Evolutionary conservation across 53 echinoderm and acorn worm species (phyloP).

Genomic region (Actinopyga echinites): DNA sequence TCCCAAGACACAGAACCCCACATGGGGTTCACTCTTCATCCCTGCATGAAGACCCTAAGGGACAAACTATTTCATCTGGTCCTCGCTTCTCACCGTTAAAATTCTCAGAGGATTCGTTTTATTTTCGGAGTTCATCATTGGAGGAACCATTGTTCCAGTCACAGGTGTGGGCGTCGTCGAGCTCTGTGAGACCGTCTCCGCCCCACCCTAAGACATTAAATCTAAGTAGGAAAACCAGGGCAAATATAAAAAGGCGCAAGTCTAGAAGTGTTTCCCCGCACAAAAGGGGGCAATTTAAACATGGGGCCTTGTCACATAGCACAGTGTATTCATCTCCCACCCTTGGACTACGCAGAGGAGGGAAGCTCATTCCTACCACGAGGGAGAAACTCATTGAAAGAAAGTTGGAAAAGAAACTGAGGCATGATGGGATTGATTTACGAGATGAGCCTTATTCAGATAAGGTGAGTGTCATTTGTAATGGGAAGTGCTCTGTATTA

Average conservation of each 20-base stretch:
- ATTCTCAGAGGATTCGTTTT: constrained; percentile 18
- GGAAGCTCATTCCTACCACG: constrained; percentile 53
- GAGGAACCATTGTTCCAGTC: constrained; percentile 30
- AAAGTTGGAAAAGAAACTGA: constrained; percentile 73
- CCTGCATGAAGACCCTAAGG: neutral
- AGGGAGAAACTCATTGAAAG: constrained; percentile 73
- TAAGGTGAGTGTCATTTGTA: constrained; percentile 48
- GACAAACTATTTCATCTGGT: neutral
- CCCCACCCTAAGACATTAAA: constrained; percentile 30
- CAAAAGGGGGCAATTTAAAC: constrained; percentile 58
- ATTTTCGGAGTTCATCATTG: constrained; percentile 37
- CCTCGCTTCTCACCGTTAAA: constrained; percentile 19
- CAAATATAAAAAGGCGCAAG: constrained; percentile 68
- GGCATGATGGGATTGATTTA: constrained; percentile 85
- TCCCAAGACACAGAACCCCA: constrained; percentile 31
- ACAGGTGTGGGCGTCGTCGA: constrained; percentile 8
- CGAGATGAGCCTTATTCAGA: constrained; percentile 91
- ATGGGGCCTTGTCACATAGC: constrained; percentile 38
- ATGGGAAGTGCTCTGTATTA: neutral
- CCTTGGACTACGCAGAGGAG: constrained; percentile 63
- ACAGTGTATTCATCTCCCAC: constrained; percentile 77
- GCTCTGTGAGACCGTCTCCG: neutral
- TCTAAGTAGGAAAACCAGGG: constrained; percentile 29
- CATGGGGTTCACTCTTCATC: neutral
- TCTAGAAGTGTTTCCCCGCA: constrained; percentile 88